Conservation (phyloP, 2,888 invertebrate genomes). For the Alloplasta piceator region DNA sequence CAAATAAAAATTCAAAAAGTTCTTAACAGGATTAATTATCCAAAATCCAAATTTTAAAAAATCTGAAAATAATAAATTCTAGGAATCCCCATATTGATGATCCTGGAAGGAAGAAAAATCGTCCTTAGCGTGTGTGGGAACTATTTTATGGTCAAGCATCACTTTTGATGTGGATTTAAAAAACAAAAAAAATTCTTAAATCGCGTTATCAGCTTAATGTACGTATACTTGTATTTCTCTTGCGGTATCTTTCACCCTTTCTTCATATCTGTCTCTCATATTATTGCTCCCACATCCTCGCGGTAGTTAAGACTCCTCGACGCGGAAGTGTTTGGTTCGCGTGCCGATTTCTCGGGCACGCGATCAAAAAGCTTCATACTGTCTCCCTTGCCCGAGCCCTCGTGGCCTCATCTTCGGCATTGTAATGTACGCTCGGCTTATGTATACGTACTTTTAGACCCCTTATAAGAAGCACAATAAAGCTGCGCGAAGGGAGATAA, state of each 20-base stretch:
- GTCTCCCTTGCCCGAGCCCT: conserved; percentile 16
- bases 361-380: conserved; percentile 40
- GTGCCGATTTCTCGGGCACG: conserved; percentile 62
- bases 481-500: conserved; percentile 1
- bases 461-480: conserved; percentile 14
- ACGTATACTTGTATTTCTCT: conserved; percentile 17
- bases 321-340: conserved; percentile 67
- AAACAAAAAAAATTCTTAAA: too few relatives aligned
- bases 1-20: too few relatives aligned
- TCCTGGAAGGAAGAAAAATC: too few relatives aligned
- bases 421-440: conserved; percentile 48
- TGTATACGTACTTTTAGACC: conserved; percentile 25
- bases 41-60: too few relatives aligned
- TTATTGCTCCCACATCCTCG: conserved; percentile 50
- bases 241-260: conserved; percentile 34
- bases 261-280: conserved; percentile 43
- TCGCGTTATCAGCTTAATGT: conserved; percentile 8
- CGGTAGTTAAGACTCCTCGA: conserved; percentile 64
- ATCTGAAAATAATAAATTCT: too few relatives aligned
- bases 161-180: too few relatives aligned
- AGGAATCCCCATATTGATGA: too few relatives aligned
- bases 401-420: conserved; percentile 28
- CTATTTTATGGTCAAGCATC: too few relatives aligned
- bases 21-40: too few relatives aligned
- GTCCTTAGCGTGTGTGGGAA: too few relatives aligned